Evolutionary conservation across 2,113 vertebrate genomes (phyloP).

Genomic region (Calidris pugnax): DNA sequence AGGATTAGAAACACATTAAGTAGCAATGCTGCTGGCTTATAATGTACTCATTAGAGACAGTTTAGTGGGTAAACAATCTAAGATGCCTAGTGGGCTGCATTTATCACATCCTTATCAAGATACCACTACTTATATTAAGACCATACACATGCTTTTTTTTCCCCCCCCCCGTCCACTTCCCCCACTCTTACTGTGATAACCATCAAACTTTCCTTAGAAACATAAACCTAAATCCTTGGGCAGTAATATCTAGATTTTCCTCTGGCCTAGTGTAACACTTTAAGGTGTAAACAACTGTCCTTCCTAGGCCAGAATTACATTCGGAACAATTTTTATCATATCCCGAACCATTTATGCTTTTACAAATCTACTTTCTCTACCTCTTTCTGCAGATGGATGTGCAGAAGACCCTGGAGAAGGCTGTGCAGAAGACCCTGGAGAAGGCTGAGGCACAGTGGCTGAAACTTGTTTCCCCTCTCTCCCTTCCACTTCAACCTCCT

Average conservation of each 20-base stretch:
- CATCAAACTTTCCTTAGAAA: neutral
- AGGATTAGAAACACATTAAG: neutral
- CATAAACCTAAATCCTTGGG: neutral
- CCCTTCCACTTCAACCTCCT: constrained; percentile 61
- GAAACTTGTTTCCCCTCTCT: constrained; percentile 57
- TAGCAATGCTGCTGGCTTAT: neutral
- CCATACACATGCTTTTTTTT: neutral
- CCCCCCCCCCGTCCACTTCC: neutral
- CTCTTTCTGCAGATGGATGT: constrained; percentile 67
- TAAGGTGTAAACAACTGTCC: neutral
- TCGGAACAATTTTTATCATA: neutral
- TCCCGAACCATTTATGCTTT: neutral
- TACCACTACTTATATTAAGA: neutral
- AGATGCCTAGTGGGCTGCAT: neutral
- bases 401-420: neutral
- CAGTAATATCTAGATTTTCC: neutral
- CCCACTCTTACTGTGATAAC: neutral
- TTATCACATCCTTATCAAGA: neutral
- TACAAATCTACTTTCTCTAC: constrained; percentile 58
- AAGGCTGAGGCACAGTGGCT: constrained; percentile 2
- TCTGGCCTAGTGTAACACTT: neutral
- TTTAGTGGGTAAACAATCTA: neutral
- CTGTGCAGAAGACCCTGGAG: neutral
- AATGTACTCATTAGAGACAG: neutral
- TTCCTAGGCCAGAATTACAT: neutral